A percentile compares a stretch with the other conserved stretches of the same genome.
Conservation (phyloP, 2,113 vertebrate genomes). For the Amphilophus citrinellus region DNA sequence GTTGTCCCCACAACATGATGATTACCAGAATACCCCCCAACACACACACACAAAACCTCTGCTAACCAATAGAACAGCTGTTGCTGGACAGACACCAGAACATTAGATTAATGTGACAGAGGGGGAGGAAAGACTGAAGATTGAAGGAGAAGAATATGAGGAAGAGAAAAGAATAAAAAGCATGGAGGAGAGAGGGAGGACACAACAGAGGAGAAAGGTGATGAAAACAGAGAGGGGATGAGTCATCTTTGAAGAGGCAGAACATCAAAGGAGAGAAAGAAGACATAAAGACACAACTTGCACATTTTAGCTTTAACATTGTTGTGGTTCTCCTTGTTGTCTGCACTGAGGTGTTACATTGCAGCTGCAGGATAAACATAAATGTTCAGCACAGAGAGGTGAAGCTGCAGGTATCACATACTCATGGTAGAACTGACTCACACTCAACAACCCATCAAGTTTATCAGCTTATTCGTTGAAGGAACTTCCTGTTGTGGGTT, state of each 20-base stretch:
- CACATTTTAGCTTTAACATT: not conserved
- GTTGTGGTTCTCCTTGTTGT: too few relatives aligned
- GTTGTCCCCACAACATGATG: conserved; percentile 2
- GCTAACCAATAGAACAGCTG: conserved; percentile 60
- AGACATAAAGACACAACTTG: not conserved
- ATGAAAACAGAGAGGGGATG: conserved; percentile 27
- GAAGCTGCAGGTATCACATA: not conserved
- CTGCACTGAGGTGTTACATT: not conserved
- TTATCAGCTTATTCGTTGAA: conserved; percentile 2
- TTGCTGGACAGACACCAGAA: conserved; percentile 65
- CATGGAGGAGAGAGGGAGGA: not conserved
- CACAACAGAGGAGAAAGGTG: conserved; percentile 13
- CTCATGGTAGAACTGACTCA: not conserved
- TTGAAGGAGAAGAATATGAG: not conserved
- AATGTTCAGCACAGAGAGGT: not conserved
- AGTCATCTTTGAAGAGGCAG: conserved; percentile 32
- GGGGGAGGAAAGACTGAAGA: conserved; percentile 2
- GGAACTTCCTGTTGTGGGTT: not conserved
- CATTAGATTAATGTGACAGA: conserved; percentile 60
- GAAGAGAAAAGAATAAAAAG: not conserved
- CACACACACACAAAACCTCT: conserved; percentile 22
- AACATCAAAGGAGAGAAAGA: not conserved
- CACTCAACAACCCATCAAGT: not conserved
- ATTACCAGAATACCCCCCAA: not conserved
- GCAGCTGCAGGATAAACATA: not conserved